These are phyloP conservation scores for Alligator sinensis DNA, from an alignment of 2,113 vertebrate genomes.

Conservation along the genomic window DNA sequence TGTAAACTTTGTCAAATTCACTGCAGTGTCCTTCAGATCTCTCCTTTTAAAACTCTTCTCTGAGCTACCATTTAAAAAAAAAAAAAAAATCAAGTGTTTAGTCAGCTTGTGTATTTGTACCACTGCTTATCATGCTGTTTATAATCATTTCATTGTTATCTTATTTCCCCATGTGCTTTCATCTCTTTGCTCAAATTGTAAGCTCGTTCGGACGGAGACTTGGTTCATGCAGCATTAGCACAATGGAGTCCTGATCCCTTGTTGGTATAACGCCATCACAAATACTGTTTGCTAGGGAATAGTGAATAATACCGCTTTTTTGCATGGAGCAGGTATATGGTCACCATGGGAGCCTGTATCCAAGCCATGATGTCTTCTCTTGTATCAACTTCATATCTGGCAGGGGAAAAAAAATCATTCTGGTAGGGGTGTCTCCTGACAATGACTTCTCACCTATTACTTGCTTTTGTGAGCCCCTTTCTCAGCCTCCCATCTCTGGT, in stretches of 20 bases:
- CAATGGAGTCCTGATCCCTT: rapidly evolving
- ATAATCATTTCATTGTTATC: neutral
- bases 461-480: neutral
- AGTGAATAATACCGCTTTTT: rapidly evolving
- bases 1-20: neutral
- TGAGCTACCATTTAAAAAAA: neutral
- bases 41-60: neutral
- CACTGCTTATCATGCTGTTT: neutral
- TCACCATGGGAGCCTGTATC: rapidly evolving
- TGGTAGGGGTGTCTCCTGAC: neutral
- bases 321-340: neutral
- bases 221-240: rapidly evolving
- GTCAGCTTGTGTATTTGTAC: neutral
- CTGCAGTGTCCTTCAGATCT: neutral
- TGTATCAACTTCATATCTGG: neutral
- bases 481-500: neutral
- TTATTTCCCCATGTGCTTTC: neutral
- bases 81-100: neutral
- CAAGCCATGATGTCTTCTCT: neutral
- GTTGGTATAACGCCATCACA: neutral
- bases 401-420: neutral
- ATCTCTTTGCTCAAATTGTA: neutral
- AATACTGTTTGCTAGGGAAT: neutral
- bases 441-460: neutral
- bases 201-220: neutral